Evolutionary conservation across 2,113 vertebrate species (phyloP).

Genomic region (Podarcis muralis): DNA sequence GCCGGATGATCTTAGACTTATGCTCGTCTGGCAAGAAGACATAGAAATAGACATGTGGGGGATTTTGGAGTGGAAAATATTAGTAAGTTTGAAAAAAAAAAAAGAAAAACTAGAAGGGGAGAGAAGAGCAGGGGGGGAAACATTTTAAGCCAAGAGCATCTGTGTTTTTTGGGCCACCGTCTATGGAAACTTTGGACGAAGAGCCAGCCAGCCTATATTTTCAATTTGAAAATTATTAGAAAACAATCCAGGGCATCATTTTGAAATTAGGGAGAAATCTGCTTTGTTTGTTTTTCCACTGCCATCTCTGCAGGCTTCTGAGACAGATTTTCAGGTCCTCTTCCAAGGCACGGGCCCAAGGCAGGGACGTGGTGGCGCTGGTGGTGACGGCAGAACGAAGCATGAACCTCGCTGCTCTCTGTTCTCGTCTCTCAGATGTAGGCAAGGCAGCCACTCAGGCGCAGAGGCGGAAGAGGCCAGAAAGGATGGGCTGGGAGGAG

Average conservation of each 20-base stretch:
- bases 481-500: neutral
- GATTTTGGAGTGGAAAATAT: conserved; percentile 70
- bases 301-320: neutral
- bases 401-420: neutral
- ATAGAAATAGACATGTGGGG: conserved; percentile 52
- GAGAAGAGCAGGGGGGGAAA: conserved; percentile 44
- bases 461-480: too few species aligned
- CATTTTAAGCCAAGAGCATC: conserved; percentile 63
- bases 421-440: neutral
- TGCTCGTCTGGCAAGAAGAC: conserved; percentile 19
- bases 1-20: conserved; percentile 48
- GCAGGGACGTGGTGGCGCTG: neutral
- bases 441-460: neutral
- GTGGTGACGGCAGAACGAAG: neutral
- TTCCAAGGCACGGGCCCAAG: fast-evolving
- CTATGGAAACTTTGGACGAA: conserved; percentile 66
- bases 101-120: conserved; percentile 39
- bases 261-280: conserved; percentile 39
- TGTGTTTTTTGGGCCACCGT: conserved; percentile 66
- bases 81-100: conserved; percentile 49
- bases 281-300: neutral
- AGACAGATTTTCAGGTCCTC: neutral
- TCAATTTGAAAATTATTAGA: conserved; percentile 52
- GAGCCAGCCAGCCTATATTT: conserved; percentile 44
- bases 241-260: conserved; percentile 52